phyloP scores from a whole-genome alignment of 2,888 invertebrate species.

The Tipula helvola region DNA sequence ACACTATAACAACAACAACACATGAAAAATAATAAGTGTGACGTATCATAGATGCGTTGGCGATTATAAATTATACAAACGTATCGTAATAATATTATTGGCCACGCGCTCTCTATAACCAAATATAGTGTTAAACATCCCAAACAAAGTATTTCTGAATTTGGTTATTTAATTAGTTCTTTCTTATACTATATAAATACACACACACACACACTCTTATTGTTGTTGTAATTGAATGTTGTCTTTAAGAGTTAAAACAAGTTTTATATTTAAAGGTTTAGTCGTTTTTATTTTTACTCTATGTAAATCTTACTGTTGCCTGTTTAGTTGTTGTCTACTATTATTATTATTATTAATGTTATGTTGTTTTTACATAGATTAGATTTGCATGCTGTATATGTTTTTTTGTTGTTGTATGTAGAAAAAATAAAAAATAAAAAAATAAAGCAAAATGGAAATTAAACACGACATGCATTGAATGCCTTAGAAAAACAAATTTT shows the following conservation, averaged over 20 bases:
- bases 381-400: neutral
- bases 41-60: slow-evolving; percentile 4
- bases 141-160: neutral
- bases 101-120: neutral
- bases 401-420: no score
- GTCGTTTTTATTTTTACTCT: neutral
- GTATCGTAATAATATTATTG: neutral
- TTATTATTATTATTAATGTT: neutral
- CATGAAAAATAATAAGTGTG: neutral
- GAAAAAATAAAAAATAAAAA: neutral
- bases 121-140: neutral
- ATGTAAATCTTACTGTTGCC: neutral
- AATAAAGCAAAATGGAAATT: neutral
- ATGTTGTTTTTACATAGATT: neutral
- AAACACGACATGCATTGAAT: neutral
- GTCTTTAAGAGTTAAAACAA: neutral
- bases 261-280: neutral
- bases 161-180: slow-evolving; percentile 4
- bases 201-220: neutral
- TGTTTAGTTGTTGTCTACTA: neutral
- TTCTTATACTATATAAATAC: neutral
- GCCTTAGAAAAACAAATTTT: neutral
- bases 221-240: slow-evolving; percentile 4
- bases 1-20: neutral
- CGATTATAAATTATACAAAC: slow-evolving; percentile 4